Evolutionary conservation across 1,140 invertebrate species (phyloP).

Genomic region (Pseudomyrmex cubaensis): DNA sequence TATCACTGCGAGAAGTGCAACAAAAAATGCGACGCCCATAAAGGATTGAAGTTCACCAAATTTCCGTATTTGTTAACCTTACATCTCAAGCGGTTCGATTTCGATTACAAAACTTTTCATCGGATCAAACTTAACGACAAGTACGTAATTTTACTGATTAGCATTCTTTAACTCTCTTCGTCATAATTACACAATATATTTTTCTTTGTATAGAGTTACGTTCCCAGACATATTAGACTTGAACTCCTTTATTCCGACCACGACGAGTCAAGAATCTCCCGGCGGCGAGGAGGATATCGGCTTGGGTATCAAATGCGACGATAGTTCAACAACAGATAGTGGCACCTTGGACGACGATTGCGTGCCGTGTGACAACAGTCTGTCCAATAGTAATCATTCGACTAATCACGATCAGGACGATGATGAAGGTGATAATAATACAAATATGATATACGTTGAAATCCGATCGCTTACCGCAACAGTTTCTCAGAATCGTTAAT

Average conservation of each 20-base stretch:
- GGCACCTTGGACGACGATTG: conserved; percentile 89
- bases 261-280: conserved; percentile 79
- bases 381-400: conserved; percentile 75
- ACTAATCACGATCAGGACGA: conserved; percentile 82
- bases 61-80: conserved; percentile 96
- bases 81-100: conserved; percentile 96
- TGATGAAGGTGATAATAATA: conserved; percentile 80
- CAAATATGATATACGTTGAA: neutral
- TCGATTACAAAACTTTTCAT: conserved; percentile 94
- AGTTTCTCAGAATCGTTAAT: conserved; percentile 9
- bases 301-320: conserved; percentile 86
- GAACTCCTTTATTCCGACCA: conserved; percentile 89
- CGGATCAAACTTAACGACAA: conserved; percentile 96
- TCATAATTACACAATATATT: conserved; percentile 5
- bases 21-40: conserved; percentile 96
- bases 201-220: conserved; percentile 88
- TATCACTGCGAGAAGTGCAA: conserved; percentile 96
- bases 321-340: conserved; percentile 90
- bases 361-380: conserved; percentile 82
- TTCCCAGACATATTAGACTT: conserved; percentile 94
- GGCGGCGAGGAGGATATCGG: conserved; percentile 83
- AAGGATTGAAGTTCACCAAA: conserved; percentile 94
- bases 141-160: conserved; percentile 84
- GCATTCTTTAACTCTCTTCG: neutral
- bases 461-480: neutral